These are phyloP conservation scores for Lampris megalopsis DNA, from an alignment of 2,113 vertebrate species.

Conservation along the genomic window DNA sequence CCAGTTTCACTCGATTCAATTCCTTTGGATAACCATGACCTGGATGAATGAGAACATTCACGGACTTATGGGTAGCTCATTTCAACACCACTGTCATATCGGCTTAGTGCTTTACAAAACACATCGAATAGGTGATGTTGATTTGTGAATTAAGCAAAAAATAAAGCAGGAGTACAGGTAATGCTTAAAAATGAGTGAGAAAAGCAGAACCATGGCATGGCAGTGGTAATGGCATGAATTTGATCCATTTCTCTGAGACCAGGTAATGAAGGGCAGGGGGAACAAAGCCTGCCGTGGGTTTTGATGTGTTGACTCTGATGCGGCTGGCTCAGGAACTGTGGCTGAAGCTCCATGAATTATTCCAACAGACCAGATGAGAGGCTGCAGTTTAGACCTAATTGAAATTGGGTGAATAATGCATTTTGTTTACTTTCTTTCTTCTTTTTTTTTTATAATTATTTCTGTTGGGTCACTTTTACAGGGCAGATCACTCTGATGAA, in stretches of 20 bases:
- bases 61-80: too few species aligned
- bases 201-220: neutral
- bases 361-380: conserved; percentile 65
- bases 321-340: conserved; percentile 59
- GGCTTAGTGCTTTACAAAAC: too few species aligned
- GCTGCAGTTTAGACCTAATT: conserved; percentile 68
- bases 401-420: conserved; percentile 76
- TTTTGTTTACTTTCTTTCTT: conserved; percentile 40
- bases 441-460: neutral
- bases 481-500: conserved; percentile 30
- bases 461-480: conserved; percentile 54
- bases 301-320: conserved; percentile 63
- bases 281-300: conserved; percentile 56
- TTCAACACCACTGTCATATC: too few species aligned
- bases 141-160: too few species aligned
- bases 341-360: conserved; percentile 70
- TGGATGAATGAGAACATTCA: too few species aligned
- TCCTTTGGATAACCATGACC: too few species aligned
- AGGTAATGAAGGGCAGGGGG: conserved; percentile 21
- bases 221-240: neutral
- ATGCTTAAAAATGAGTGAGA: too few species aligned
- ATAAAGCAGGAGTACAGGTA: too few species aligned
- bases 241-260: conserved; percentile 33
- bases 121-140: too few species aligned
- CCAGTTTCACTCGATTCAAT: too few species aligned